phyloP scores from a whole-genome alignment of 2,113 vertebrate genomes.

The Cinclus cinclus region DNA sequence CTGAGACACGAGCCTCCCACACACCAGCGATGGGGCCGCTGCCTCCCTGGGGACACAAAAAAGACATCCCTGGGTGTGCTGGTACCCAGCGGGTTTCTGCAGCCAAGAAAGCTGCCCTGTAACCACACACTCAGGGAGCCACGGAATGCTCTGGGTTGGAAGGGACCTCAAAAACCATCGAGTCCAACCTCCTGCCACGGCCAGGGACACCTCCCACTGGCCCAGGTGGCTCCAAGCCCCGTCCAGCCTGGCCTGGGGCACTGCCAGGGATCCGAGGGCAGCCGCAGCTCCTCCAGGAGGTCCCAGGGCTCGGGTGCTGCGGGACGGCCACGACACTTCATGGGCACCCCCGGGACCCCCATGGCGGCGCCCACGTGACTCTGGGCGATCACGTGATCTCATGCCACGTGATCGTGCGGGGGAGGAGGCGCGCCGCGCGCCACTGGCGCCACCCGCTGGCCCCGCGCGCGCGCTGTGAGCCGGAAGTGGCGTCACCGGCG shows the following conservation, averaged over 20 bases:
- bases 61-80: neutral
- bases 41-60: neutral
- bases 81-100: neutral
- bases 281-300: neutral
- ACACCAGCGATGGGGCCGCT: too few species aligned
- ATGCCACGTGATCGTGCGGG: fast-evolving
- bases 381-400: fast-evolving
- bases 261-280: neutral
- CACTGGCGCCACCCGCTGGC: neutral
- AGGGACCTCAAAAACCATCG: fast-evolving
- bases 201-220: neutral
- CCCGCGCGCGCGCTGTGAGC: neutral
- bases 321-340: fast-evolving
- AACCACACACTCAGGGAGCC: neutral
- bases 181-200: neutral
- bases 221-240: fast-evolving
- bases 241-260: fast-evolving
- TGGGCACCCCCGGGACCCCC: fast-evolving
- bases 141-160: fast-evolving
- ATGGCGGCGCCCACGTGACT: neutral
- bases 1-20: neutral
- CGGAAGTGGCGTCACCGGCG: neutral
- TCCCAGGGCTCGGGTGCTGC: too few species aligned
- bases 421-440: neutral
- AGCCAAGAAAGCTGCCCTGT: neutral